Conservation (phyloP, 2,113 vertebrate genomes). For the Spea bombifrons region DNA sequence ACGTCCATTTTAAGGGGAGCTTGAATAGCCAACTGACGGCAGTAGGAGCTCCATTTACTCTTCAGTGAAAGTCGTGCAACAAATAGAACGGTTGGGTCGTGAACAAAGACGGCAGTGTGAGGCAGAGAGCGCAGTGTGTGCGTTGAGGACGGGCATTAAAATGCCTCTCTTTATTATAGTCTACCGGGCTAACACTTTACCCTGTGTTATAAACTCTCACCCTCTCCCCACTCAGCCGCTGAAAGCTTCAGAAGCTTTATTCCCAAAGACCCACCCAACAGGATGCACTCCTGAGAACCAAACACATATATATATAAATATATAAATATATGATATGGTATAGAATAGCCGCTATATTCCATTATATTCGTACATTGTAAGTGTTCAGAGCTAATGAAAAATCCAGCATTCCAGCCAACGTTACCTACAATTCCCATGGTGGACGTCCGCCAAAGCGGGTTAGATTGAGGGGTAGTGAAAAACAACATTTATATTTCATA, state of each 20-base stretch:
- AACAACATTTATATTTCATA: no score
- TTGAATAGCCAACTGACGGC: conserved; percentile 40
- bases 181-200: conserved; percentile 42
- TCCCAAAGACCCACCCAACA: conserved; percentile 37
- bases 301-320: not conserved
- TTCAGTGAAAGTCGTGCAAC: conserved; percentile 44
- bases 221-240: conserved; percentile 31
- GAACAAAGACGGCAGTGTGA: conserved; percentile 47
- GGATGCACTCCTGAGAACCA: not conserved
- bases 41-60: conserved; percentile 37
- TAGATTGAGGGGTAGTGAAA: no score
- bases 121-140: conserved; percentile 44
- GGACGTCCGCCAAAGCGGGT: not conserved
- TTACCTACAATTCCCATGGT: not conserved
- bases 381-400: not conserved
- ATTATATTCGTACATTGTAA: not conserved
- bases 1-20: conserved; percentile 42
- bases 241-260: conserved; percentile 43
- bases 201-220: conserved; percentile 43
- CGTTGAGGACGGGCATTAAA: conserved; percentile 34
- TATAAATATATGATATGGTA: not conserved
- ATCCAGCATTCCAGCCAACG: not conserved
- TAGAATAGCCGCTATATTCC: not conserved
- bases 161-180: conserved; percentile 41
- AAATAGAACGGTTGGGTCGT: conserved; percentile 40